Base-by-base conservation (phyloP, 2,888 invertebrate genomes). In the Trichogramma dendrolimi region DNA sequence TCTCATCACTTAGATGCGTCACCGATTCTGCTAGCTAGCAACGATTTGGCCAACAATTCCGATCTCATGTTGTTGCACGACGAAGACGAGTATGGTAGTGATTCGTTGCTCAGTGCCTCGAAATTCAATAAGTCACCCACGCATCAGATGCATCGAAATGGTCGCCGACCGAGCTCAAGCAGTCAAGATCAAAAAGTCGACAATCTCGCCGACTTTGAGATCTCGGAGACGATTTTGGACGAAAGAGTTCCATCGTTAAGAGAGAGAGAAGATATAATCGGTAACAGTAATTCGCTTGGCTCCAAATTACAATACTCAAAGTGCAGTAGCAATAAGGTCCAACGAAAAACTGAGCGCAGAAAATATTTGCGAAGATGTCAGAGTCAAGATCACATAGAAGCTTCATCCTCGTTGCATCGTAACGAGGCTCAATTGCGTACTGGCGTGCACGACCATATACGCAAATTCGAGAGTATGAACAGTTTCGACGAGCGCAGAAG, bases 41-140 rank as follows among this genome's bases (percentile, higher is more conserved):
- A 38, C 51, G 40, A 61, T 40, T 58, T 58, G 41, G 64, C 63
- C 2, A 55, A 60, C 43, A 60, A 62, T 5, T 61, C 63, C 38
- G 64, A 64, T 1, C 53, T 60, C 6, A 50, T 65, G 7, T 48
- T 63, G 27, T 49, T 65, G 6, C 59, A 70, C 11, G 65, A 71
- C 43, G 87, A 87, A 66, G 86, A 87, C 73, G 86, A 87, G 73
- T 4, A 80, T 42, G 87, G 87, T 42, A 88, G 88, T 2, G 89
- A 89, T 73, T 89, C 89, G 0, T 76, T 89, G 50, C 75, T 89
- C 7, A 89, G 88, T 68, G 85, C 87, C 0, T 86, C 88, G 0
- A 81, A 77, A 5, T 64, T 79, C 5, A 78, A 78, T 46, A 77
- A 75, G n/a, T 8, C 8, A n/a, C 46, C 40, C 54, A 44, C 41